phyloP scores from a whole-genome alignment of 2,888 invertebrate species.

The Ceratothoa steindachneri region DNA sequence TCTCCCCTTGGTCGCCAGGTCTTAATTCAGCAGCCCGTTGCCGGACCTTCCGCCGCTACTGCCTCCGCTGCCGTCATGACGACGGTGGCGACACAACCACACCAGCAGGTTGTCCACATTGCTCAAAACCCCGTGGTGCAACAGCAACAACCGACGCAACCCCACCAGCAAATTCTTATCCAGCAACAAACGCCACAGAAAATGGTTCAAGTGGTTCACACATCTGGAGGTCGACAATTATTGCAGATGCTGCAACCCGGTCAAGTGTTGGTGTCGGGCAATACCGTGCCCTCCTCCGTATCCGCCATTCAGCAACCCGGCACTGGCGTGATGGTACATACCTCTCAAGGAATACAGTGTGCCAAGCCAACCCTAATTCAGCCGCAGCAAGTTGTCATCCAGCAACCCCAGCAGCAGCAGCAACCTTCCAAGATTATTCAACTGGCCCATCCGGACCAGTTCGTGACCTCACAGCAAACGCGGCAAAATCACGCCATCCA shows the following conservation, averaged over 20 bases:
- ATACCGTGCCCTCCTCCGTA: background rate
- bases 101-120: background rate
- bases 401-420: background rate
- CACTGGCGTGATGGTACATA: constrained; percentile 10
- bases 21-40: constrained; percentile 16
- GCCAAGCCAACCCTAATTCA: constrained; percentile 15
- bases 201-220: constrained; percentile 24
- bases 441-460: background rate
- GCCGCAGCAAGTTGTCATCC: constrained; percentile 13
- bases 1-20: background rate
- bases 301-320: constrained; percentile 28
- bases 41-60: background rate
- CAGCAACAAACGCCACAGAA: constrained; percentile 24
- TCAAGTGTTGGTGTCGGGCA: background rate
- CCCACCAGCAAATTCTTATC: constrained; percentile 9
- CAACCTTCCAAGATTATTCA: background rate
- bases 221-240: constrained; percentile 11
- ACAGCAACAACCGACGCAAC: constrained; percentile 21
- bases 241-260: constrained; percentile 27
- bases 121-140: background rate
- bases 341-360: constrained; percentile 4
- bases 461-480: background rate
- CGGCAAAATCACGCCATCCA: background rate
- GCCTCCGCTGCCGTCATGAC: background rate
- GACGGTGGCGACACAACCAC: background rate